Conservation (phyloP, 2,113 vertebrate genomes). For the Melanotaenia duboulayi region DNA sequence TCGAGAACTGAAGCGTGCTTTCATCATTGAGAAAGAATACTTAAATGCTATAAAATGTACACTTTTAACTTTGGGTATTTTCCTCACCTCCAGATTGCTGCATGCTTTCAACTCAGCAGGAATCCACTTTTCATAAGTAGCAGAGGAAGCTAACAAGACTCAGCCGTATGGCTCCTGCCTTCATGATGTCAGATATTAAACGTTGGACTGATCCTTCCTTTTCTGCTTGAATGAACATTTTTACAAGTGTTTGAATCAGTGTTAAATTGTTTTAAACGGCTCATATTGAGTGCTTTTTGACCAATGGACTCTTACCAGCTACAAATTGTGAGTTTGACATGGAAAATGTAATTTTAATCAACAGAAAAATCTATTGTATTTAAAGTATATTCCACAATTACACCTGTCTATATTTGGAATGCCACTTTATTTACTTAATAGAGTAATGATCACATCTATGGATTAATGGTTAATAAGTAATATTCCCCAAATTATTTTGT, state of each 20-base stretch:
- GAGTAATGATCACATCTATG: too few species aligned
- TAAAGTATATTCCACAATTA: too few species aligned
- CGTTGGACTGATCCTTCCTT: background rate
- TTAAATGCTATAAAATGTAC: background rate
- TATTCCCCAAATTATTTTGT: too few species aligned
- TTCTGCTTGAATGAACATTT: background rate
- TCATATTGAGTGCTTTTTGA: slow-evolving; percentile 68
- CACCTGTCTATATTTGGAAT: too few species aligned
- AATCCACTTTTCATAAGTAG: slow-evolving; percentile 92
- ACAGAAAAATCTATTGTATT: too few species aligned
- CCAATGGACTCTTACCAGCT: slow-evolving; percentile 1
- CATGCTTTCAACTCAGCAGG: slow-evolving; percentile 96
- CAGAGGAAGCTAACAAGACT: background rate
- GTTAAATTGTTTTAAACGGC: slow-evolving; percentile 23
- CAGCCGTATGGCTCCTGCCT: background rate
- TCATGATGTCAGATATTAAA: background rate
- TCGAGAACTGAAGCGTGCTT: background rate
- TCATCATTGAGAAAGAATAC: background rate
- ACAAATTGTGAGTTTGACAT: too few species aligned
- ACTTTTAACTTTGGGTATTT: background rate
- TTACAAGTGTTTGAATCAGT: background rate
- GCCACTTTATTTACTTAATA: too few species aligned
- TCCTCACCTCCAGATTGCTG: slow-evolving; percentile 85
- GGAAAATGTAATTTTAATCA: too few species aligned
- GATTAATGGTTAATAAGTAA: too few species aligned